These are phyloP conservation scores for Manis crassicaudata DNA, from an alignment of 2,797 vertebrate species.

Conservation along the genomic window DNA sequence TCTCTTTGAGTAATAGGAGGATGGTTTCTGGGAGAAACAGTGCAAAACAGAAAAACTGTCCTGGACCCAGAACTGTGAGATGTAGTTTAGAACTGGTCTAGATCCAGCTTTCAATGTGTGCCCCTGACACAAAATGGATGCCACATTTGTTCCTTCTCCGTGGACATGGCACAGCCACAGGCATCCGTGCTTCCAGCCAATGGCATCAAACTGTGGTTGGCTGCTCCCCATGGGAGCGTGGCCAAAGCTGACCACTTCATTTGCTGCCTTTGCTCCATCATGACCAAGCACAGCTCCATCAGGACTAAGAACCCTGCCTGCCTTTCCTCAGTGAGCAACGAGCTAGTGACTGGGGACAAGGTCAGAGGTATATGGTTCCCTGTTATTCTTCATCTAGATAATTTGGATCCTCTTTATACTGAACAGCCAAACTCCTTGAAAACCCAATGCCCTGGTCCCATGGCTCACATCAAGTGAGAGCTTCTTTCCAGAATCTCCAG, in stretches of 20 bases:
- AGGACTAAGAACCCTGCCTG: neutral
- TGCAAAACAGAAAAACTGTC: neutral
- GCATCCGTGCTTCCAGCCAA: neutral
- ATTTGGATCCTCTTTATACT: neutral
- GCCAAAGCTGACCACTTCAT: neutral
- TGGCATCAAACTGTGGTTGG: rapidly evolving
- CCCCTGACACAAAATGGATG: neutral
- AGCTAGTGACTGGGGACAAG: no score
- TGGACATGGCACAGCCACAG: rapidly evolving
- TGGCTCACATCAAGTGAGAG: neutral
- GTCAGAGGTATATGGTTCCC: neutral
- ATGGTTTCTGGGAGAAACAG: neutral
- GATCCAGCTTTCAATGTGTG: neutral
- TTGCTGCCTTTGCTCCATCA: neutral
- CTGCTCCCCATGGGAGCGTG: neutral
- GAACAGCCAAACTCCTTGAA: neutral
- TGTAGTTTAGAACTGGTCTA: neutral
- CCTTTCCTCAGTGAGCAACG: neutral
- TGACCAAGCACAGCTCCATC: neutral
- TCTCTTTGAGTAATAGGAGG: neutral
- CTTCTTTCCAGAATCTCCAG: neutral
- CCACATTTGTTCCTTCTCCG: neutral
- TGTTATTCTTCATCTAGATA: neutral
- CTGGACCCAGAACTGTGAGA: neutral
- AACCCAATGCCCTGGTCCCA: rapidly evolving